Percentiles rank a stretch among this genome's conserved stretches.
These are phyloP conservation scores for Lagenorhynchus albirostris DNA, from an alignment of 2,113 vertebrate genomes.

Conservation along the genomic window DNA sequence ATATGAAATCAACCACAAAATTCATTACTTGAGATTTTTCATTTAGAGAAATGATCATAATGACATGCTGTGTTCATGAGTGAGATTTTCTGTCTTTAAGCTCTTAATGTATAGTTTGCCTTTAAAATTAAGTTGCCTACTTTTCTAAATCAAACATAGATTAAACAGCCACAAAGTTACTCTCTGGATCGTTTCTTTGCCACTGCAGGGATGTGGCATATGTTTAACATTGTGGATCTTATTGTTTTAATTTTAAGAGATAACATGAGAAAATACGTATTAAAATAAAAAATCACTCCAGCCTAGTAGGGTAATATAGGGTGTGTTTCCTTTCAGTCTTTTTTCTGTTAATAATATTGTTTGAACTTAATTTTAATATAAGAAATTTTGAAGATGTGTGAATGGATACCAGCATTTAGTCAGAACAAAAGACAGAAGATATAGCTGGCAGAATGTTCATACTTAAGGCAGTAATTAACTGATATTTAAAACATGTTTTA, in stretches of 20 bases:
- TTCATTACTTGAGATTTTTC: slow-evolving; percentile 44
- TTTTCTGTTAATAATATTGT: neutral
- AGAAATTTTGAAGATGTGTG: neutral
- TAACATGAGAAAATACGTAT: slow-evolving; percentile 10
- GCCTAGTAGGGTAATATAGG: neutral
- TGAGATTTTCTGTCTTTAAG: slow-evolving; percentile 30
- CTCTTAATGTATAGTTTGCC: slow-evolving; percentile 60
- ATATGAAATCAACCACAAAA: slow-evolving; percentile 28
- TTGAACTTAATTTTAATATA: slow-evolving; percentile 26
- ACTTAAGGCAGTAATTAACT: neutral
- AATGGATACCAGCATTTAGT: neutral
- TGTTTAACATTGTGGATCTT: slow-evolving; percentile 23
- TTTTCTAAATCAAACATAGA: slow-evolving; percentile 58
- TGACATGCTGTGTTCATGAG: slow-evolving; percentile 23
- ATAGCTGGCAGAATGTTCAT: neutral
- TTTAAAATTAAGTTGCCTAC: slow-evolving; percentile 36
- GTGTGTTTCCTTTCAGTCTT: neutral
- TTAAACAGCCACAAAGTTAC: neutral
- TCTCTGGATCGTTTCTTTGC: slow-evolving; percentile 43
- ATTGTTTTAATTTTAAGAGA: slow-evolving; percentile 38
- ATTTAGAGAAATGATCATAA: slow-evolving; percentile 30
- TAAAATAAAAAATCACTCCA: neutral
- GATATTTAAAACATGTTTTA: neutral
- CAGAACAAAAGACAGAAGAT: neutral
- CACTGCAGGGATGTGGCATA: neutral